Conservation (phyloP, 2,888 invertebrate species). For the Tenthredo notha region DNA sequence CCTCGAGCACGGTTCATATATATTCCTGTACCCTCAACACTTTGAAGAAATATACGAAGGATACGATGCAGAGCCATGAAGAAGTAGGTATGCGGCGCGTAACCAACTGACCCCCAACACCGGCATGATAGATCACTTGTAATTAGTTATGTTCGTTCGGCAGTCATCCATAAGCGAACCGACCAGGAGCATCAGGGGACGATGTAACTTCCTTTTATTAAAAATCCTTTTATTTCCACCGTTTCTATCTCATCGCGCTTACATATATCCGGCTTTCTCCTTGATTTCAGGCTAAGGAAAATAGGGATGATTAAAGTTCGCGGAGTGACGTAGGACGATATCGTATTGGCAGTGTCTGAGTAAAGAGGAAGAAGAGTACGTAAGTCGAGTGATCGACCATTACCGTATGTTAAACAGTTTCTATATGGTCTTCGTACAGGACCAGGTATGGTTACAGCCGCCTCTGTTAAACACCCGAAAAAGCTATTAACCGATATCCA, state of each 20-base stretch:
- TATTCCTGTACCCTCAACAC: slow-evolving; percentile 48
- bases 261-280: not conserved
- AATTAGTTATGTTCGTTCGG: slow-evolving; percentile 54
- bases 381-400: slow-evolving; percentile 56
- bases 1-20: slow-evolving; percentile 58
- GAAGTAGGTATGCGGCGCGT: slow-evolving; percentile 28
- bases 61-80: not conserved
- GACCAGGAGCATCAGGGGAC: slow-evolving; percentile 11
- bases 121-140: slow-evolving; percentile 52
- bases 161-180: slow-evolving; percentile 43
- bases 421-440: slow-evolving; percentile 53
- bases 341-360: not conserved
- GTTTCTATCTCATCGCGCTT: not conserved
- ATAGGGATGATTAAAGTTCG: not conserved
- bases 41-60: not conserved
- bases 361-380: not conserved
- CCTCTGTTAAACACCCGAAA: slow-evolving; percentile 66
- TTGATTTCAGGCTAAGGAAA: not conserved
- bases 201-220: slow-evolving; percentile 37
- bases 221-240: not conserved
- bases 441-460: not conserved
- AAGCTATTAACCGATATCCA: slow-evolving; percentile 76
- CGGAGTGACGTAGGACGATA: not conserved
- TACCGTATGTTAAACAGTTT: slow-evolving; percentile 66
- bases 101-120: slow-evolving; percentile 53